These are phyloP conservation scores for Archips crataeganus DNA, from an alignment of 2,888 invertebrate species.

Conservation along the genomic window DNA sequence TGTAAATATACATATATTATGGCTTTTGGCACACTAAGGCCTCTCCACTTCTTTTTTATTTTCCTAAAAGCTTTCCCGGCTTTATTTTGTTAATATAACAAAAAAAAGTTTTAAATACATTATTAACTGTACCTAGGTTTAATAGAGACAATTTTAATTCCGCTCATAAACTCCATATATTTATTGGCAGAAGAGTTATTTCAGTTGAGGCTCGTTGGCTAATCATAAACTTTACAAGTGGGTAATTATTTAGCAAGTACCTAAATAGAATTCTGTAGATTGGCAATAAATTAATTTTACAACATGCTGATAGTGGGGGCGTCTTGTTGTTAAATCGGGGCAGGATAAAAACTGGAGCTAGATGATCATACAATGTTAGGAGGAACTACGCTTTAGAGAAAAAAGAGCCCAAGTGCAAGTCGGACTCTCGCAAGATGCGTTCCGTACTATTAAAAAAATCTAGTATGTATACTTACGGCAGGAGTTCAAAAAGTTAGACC, in stretches of 20 bases:
- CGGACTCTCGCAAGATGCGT: too few relatives aligned
- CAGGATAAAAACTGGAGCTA: background rate
- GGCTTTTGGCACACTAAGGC: background rate
- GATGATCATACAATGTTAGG: background rate
- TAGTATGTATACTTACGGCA: too few relatives aligned
- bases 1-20: background rate
- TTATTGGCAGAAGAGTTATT: conserved; percentile 5
- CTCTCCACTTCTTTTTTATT: background rate
- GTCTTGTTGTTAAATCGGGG: background rate
- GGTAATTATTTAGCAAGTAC: conserved; percentile 11
- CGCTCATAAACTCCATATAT: background rate
- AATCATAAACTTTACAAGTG: conserved; percentile 14
- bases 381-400: background rate
- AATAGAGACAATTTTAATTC: background rate
- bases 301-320: background rate
- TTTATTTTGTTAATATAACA: too few relatives aligned
- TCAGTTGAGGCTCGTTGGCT: conserved; percentile 2
- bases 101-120: too few relatives aligned
- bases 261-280: conserved; percentile 6
- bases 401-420: background rate
- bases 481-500: too few relatives aligned
- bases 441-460: too few relatives aligned
- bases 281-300: conserved; percentile 16
- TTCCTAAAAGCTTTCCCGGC: background rate
- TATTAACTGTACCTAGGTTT: too few relatives aligned